Evolutionary conservation across 2,113 vertebrate species (phyloP).

Genomic region (Falcunculus frontatus): DNA sequence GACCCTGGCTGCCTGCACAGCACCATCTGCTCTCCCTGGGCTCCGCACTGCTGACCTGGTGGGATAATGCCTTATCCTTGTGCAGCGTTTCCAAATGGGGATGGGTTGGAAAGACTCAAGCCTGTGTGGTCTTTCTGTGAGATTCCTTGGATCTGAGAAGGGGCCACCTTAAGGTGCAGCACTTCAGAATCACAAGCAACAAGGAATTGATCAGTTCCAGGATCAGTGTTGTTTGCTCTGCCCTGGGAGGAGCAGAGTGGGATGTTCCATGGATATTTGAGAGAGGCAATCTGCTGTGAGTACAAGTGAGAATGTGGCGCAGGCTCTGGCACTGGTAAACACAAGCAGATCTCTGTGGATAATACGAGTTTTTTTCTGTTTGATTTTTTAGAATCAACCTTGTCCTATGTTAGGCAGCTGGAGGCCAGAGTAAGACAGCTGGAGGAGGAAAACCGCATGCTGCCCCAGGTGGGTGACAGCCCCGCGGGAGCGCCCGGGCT

Average conservation of each 20-base stretch:
- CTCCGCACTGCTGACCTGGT: not conserved
- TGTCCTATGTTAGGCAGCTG: slow-evolving; percentile 86
- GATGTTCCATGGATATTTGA: not conserved
- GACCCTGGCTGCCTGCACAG: not conserved
- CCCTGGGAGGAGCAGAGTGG: not conserved
- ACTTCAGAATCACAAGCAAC: not conserved
- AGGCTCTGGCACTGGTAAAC: slow-evolving; percentile 1
- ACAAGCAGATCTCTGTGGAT: slow-evolving; percentile 67
- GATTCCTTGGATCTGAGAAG: not conserved
- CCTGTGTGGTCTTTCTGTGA: not conserved
- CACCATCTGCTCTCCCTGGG: not conserved
- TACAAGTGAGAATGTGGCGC: not conserved
- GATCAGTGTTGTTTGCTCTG: not conserved
- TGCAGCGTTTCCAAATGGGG: not conserved
- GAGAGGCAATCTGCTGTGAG: slow-evolving; percentile 3
- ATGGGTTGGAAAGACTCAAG: not conserved
- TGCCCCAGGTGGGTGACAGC: slow-evolving; percentile 82
- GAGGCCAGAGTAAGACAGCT: slow-evolving; percentile 85
- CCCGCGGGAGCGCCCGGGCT: not conserved
- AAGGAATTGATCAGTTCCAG: not conserved
- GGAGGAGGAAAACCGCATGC: slow-evolving; percentile 82
- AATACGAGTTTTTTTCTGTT: slow-evolving; percentile 74
- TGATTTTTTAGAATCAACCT: slow-evolving; percentile 83
- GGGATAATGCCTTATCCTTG: accelerated
- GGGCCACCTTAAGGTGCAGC: not conserved